These are phyloP conservation scores for Eueides isabella DNA, from an alignment of 1,140 invertebrate species.

Conservation along the genomic window DNA sequence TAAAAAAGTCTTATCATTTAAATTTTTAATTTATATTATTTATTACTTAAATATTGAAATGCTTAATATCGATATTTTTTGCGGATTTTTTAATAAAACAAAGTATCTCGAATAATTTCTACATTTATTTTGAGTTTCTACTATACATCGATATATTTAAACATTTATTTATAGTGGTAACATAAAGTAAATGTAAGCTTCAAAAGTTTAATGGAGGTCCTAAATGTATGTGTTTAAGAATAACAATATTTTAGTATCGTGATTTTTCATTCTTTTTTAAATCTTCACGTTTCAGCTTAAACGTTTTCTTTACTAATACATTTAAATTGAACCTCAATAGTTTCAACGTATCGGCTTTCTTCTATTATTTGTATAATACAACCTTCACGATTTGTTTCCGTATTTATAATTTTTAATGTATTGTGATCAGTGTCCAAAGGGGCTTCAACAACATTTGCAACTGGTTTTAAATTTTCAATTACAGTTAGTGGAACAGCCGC, in stretches of 20 bases:
- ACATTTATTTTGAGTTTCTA: not conserved
- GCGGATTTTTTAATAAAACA: not conserved
- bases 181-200: not conserved
- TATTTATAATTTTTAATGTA: not conserved
- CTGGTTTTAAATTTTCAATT: not conserved
- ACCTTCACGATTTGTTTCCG: not conserved
- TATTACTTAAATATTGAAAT: not conserved
- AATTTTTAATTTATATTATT: no score
- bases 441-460: not conserved
- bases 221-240: not conserved
- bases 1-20: no score
- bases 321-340: not conserved
- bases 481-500: not conserved
- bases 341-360: not conserved
- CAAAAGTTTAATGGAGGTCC: not conserved
- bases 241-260: not conserved
- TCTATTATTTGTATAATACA: not conserved
- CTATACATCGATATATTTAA: not conserved
- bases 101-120: not conserved
- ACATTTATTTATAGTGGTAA: not conserved
- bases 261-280: not conserved
- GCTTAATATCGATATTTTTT: not conserved
- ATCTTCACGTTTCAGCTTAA: not conserved
- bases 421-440: not conserved
- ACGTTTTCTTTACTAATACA: not conserved